Evolutionary conservation across 2,113 vertebrate species (phyloP), one percentile per base, ranked within the genome.

Genomic region (Callorhinus ursinus): DNA sequence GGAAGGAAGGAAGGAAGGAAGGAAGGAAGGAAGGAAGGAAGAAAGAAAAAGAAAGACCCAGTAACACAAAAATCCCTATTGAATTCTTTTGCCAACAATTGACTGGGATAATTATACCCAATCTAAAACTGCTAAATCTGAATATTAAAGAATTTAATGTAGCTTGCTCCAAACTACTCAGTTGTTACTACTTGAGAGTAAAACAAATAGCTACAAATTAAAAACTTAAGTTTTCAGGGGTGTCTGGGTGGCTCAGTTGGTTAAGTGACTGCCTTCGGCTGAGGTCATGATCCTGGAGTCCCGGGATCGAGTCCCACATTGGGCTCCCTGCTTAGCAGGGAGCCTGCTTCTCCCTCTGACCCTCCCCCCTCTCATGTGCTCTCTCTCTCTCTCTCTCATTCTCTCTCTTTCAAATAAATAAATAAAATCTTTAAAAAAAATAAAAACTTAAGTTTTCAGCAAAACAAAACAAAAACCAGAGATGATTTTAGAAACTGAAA

Each of bases 391-490:
- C 46, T 46, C 46, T 46, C 46, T 46, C 46, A 46, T 46, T 46
- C 46, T 46, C 46, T 46, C 46, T 46, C 46, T 46, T 46, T 46
- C 46, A 46, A 46, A 46, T 9, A 46, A 46, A 46, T 46, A 46
- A 46, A 46, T 46, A 46, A 46, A 46, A 8, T 46, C 46, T 46
- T 46, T 46, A 46, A 46, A 46, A 46, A 46, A 46, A 46, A 46
- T 83, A 59, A 97, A 97, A 89, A 42, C 4, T 89, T 53, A 59
- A 28, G 46, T 97, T 88, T 71, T 88, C 36, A 51, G 18, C 22
- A 9, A 46, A 76, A 76, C 7, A 49, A 26, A 42, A 76, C 39
- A 76, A 49, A 76, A 77, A 77, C 4, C 26, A 46, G n/a, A 80
- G n/a, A 31, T 86, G 11, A 71, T 39, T 88, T 84, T 71, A 84